These are phyloP conservation scores for Macroramphosus scolopax DNA, from an alignment of 2,797 vertebrate species.

Conservation along the genomic window DNA sequence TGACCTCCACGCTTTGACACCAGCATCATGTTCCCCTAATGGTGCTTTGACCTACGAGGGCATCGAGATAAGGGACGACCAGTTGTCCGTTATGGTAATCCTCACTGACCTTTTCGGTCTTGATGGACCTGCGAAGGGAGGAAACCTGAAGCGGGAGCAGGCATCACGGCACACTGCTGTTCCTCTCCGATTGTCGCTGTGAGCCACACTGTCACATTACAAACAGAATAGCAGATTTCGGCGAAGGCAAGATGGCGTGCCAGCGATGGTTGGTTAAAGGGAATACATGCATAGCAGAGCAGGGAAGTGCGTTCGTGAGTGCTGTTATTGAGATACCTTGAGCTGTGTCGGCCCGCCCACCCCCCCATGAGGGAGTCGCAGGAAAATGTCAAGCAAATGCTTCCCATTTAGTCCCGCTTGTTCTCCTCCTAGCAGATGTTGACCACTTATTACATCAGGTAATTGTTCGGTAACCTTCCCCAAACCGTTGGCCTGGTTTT, in stretches of 20 bases:
- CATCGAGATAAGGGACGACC: too few species aligned
- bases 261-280: constrained; percentile 39
- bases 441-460: constrained; percentile 48
- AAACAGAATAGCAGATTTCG: constrained; percentile 57
- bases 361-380: constrained; percentile 40
- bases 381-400: constrained; percentile 61
- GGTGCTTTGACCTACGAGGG: too few species aligned
- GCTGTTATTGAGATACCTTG: constrained; percentile 50
- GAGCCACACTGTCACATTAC: constrained; percentile 51
- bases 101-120: constrained; percentile 35
- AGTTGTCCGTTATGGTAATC: too few species aligned
- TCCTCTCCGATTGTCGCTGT: constrained; percentile 40
- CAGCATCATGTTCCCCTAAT: too few species aligned
- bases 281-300: constrained; percentile 67
- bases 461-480: constrained; percentile 48
- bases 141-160: constrained; percentile 8
- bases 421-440: constrained; percentile 24
- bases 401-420: constrained; percentile 50
- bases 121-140: constrained; percentile 20
- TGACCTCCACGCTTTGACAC: not conserved
- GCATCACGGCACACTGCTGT: constrained; percentile 35
- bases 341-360: constrained; percentile 29
- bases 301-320: constrained; percentile 36
- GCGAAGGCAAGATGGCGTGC: constrained; percentile 26
- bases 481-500: constrained; percentile 8